Evolutionary conservation across 1,140 invertebrate genomes (phyloP).

Genomic region (Philaenus spumarius): DNA sequence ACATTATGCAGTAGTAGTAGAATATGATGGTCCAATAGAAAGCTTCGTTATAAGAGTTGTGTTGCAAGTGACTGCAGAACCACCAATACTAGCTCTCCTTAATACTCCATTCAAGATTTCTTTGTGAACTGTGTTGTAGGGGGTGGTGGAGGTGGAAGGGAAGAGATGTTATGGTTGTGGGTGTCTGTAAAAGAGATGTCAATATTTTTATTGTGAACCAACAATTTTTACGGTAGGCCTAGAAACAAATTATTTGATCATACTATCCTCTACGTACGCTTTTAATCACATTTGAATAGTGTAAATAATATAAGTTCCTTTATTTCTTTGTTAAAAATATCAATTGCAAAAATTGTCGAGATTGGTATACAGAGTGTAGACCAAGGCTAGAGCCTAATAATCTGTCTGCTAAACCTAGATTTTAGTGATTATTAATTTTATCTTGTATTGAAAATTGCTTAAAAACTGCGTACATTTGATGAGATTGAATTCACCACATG

Average conservation of each 20-base stretch:
- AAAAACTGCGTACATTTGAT: too few species aligned
- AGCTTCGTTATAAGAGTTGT: neutral
- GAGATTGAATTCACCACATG: too few species aligned
- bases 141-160: constrained; percentile 12
- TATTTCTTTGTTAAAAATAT: neutral
- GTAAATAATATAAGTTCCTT: neutral
- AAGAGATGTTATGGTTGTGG: constrained; percentile 25
- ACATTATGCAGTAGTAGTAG: too few species aligned
- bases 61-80: neutral
- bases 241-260: neutral
- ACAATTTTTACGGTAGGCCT: neutral
- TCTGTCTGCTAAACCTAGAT: too few species aligned
- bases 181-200: constrained; percentile 21
- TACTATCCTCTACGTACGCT: neutral
- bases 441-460: too few species aligned
- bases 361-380: neutral
- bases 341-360: neutral
- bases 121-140: constrained; percentile 23
- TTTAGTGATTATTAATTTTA: too few species aligned
- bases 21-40: neutral
- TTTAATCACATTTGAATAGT: neutral
- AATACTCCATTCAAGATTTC: constrained; percentile 23
- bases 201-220: constrained; percentile 23
- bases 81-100: constrained; percentile 19
- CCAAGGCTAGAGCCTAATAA: neutral